Conservation (phyloP, 2,888 invertebrate species). For the Octodonta nipae region DNA sequence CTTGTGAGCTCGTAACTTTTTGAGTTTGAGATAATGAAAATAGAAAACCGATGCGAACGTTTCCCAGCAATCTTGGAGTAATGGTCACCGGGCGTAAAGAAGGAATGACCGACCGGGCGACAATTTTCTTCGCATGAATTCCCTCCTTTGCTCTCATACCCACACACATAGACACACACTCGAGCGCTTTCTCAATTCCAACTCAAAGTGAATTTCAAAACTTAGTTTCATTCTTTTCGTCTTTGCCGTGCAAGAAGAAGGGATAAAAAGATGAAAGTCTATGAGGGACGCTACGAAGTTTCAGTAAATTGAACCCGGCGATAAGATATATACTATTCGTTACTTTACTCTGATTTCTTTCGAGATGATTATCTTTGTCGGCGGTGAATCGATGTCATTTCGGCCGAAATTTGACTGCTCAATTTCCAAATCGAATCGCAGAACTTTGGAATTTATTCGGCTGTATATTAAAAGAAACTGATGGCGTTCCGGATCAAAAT, state of each 20-base stretch:
- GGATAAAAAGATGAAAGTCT: conserved; percentile 17
- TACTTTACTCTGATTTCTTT: conserved; percentile 15
- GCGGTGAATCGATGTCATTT: too few relatives aligned
- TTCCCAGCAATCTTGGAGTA: conserved; percentile 16
- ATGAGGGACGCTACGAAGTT: conserved; percentile 14
- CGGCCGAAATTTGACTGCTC: too few relatives aligned
- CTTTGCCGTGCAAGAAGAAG: too few relatives aligned
- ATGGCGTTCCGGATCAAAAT: too few relatives aligned
- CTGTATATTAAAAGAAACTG: too few relatives aligned
- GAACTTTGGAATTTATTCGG: too few relatives aligned
- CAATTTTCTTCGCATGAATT: conserved; percentile 28
- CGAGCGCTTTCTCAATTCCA: conserved; percentile 30
- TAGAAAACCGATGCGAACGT: conserved; percentile 4
- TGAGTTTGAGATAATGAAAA: conserved; percentile 14
- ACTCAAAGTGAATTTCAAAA: conserved; percentile 33
- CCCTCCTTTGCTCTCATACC: conserved; percentile 20
- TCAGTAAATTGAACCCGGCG: conserved; percentile 14
- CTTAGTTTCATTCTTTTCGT: conserved; percentile 26
- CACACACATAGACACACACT: conserved; percentile 16
- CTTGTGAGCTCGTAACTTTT: too few relatives aligned
- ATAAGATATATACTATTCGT: conserved; percentile 11
- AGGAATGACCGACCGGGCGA: conserved; percentile 19
- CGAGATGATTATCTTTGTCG: conserved; percentile 13
- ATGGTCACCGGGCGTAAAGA: conserved; percentile 12
- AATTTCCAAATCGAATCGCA: too few relatives aligned